Conservation (phyloP, 2,888 invertebrate species). For the Dinocampus coccinellae region DNA sequence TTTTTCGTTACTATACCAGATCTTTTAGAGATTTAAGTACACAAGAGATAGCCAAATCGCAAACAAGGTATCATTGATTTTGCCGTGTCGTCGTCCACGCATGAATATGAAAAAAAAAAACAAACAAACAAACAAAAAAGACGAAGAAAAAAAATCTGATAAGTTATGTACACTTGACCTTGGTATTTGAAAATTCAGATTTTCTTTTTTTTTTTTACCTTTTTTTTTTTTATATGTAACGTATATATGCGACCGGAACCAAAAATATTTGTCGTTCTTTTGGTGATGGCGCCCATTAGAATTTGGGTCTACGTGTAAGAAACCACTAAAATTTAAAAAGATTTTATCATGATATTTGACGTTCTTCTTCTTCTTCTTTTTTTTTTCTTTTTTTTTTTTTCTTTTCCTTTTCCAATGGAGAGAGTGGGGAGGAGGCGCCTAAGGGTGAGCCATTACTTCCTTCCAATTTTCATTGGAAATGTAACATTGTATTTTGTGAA, state of each 20-base stretch:
- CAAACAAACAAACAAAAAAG: no score
- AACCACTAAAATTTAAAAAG: slow-evolving; percentile 58
- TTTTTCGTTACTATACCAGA: not conserved
- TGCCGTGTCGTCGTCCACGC: no score
- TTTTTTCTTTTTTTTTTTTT: no score
- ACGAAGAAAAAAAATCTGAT: no score
- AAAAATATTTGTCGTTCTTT: slow-evolving; percentile 36
- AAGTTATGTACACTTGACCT: not conserved
- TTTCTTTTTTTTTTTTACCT: slow-evolving; percentile 13
- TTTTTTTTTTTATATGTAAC: slow-evolving; percentile 10
- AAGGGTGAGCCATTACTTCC: slow-evolving; percentile 19
- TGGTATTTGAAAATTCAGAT: not conserved
- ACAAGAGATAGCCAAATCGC: not conserved
- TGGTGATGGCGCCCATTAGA: slow-evolving; percentile 61
- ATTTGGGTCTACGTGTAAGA: slow-evolving; percentile 60
- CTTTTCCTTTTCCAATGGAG: no score
- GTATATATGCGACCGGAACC: slow-evolving; percentile 23
- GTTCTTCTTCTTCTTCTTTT: no score
- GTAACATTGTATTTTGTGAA: not conserved
- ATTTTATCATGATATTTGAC: slow-evolving; percentile 55
- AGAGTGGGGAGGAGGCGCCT: no score
- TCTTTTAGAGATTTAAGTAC: not conserved
- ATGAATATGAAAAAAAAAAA: no score
- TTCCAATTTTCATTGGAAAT: slow-evolving; percentile 37
- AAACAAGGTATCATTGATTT: slow-evolving; percentile 21